phyloP scores from a whole-genome alignment of 1,140 invertebrate species.

The Drosophila lowei region DNA sequence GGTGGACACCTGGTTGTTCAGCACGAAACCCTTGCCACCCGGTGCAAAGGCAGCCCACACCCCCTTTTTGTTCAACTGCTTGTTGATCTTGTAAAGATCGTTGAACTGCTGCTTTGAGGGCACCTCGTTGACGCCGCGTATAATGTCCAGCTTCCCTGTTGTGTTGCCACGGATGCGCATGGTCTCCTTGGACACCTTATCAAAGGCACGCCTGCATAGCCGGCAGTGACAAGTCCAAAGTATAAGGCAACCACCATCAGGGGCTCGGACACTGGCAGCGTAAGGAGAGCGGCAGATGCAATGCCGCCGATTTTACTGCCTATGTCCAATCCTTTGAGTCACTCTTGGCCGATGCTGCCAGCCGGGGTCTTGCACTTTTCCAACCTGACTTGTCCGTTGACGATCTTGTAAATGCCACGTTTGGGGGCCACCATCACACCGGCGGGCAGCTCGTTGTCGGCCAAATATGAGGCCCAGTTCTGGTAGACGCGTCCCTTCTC shows the following conservation, averaged over 20 bases:
- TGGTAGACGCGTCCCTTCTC: slow-evolving; percentile 72
- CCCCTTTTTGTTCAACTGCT: slow-evolving; percentile 52
- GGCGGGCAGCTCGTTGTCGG: slow-evolving; percentile 58
- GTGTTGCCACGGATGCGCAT: slow-evolving; percentile 48
- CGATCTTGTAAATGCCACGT: slow-evolving; percentile 54
- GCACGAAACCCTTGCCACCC: slow-evolving; percentile 44
- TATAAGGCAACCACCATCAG: slow-evolving; percentile 50
- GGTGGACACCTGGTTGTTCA: slow-evolving; percentile 58
- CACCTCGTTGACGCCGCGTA: slow-evolving; percentile 73
- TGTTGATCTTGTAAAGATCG: slow-evolving; percentile 74
- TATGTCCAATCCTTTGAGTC: no score
- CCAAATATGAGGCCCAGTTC: slow-evolving; percentile 67
- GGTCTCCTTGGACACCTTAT: slow-evolving; percentile 70
- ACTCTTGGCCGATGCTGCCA: no score
- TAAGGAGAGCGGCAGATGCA: slow-evolving; percentile 58
- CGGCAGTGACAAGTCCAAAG: slow-evolving; percentile 54
- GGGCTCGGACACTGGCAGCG: slow-evolving; percentile 57
- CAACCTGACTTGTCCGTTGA: slow-evolving; percentile 15
- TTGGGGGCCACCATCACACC: slow-evolving; percentile 66
- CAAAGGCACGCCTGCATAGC: slow-evolving; percentile 65
- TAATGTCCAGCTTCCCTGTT: slow-evolving; percentile 67
- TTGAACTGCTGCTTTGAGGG: slow-evolving; percentile 69
- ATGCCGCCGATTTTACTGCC: slow-evolving; percentile 50
- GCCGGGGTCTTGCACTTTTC: slow-evolving; percentile 58
- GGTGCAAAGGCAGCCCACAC: slow-evolving; percentile 51